Base-by-base conservation (phyloP, 1,140 invertebrate species). In the Matsumurasca onukii region DNA sequence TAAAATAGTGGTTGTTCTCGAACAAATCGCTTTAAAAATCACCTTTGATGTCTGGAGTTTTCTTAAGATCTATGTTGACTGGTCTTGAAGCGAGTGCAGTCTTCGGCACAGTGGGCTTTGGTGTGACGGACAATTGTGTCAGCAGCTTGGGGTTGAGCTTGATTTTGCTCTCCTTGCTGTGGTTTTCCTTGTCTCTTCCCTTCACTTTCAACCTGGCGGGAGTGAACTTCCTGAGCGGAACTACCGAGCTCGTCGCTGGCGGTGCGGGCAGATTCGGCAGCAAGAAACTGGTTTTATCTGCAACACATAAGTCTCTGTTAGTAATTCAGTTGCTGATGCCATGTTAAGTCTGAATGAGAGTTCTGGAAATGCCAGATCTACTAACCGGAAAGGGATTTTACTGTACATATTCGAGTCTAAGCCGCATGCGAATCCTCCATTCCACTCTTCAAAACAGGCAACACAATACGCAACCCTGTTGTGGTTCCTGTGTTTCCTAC, bases 271-370 rank as follows among this genome's bases (percentile, higher is more conserved):
- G 17, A 20, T 51, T 51, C n/a, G 49, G 49, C n/a, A 51, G 5
- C 5, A 51, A 20, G n/a, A 51, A 51, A 22, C 49, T 51, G n/a
- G 49, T 51, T n/a, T 51, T 51, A 51, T 22, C 49, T 51, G n/a
- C 9, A 45, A 45, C 9, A 45, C n/a, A 45, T 45, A 45, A 9
- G n/a, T 12, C 39, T n/a, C 9, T 9, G n/a, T 12, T 45, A 9
- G 9, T n/a, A 45, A 45, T n/a, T 45, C 39, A 45, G 39, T 12
- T 45, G 9, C 39, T 12, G 9, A 9, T 12, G n/a, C 9, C 9
- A 9, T n/a, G 9, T 45, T 45, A 45, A 9, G 9, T 45, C 39
- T 45, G 9, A 45, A 45, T n/a, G n/a, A 45, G 9, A 45, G n/a
- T 45, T n/a, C 39, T 45, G 9, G 9, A 9, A 45, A n/a, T 45